Evolutionary conservation across 2,797 vertebrate species (phyloP).

Genomic region (Picus viridis): DNA sequence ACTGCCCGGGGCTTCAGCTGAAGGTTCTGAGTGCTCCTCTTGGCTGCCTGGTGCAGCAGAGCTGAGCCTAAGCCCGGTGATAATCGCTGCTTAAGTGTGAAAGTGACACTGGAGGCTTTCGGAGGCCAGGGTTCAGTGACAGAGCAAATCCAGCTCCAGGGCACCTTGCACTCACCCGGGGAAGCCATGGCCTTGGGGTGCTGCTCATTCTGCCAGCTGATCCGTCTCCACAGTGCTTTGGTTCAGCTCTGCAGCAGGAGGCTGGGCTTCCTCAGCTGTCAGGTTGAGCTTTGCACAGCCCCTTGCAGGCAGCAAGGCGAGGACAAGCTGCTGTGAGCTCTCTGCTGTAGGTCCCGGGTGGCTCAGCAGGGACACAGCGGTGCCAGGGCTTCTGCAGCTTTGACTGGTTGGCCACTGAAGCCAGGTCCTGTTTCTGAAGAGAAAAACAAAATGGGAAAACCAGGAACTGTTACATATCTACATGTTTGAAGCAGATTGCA

Average conservation of each 20-base stretch:
- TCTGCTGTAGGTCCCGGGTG: not conserved
- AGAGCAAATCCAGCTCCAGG: not conserved
- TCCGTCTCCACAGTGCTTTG: not conserved
- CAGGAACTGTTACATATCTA: too few species aligned
- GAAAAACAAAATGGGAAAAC: too few species aligned
- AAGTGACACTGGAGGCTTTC: not conserved
- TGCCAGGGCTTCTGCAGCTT: too few species aligned
- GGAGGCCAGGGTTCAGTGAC: not conserved
- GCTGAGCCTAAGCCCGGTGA: not conserved
- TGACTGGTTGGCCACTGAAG: too few species aligned
- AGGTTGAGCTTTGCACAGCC: not conserved
- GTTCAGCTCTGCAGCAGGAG: not conserved
- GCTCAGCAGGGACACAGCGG: not conserved
- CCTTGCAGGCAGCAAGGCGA: rapidly evolving
- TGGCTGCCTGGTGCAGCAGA: not conserved
- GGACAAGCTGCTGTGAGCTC: not conserved
- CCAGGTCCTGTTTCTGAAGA: too few species aligned
- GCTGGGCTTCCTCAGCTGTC: too few species aligned
- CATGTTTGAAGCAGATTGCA: too few species aligned
- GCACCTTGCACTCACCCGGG: not conserved
- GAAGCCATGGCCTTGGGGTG: not conserved
- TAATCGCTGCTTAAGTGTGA: not conserved
- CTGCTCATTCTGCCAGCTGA: not conserved
- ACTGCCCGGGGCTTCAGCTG: not conserved
- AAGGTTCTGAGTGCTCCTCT: rapidly evolving